A percentile compares a stretch with the other conserved stretches of the same genome.
Evolutionary conservation across 2,113 vertebrate species (phyloP).

Genomic region (Istiophorus platypterus): DNA sequence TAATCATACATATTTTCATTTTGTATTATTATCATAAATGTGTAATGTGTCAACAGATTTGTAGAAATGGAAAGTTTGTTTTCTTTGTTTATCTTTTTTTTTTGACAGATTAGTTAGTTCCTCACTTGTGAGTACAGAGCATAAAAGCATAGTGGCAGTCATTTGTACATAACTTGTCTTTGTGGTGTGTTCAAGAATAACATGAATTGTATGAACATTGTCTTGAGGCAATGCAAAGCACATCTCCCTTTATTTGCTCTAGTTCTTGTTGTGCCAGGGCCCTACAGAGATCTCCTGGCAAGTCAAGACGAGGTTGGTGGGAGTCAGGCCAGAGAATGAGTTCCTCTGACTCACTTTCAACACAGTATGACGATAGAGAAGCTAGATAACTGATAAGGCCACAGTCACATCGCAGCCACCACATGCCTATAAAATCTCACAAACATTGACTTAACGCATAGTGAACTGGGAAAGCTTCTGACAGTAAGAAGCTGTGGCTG

Average conservation of each 20-base stretch:
- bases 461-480: slow-evolving; percentile 19
- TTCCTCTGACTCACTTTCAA: slow-evolving; percentile 34
- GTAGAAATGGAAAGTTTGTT: not conserved
- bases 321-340: slow-evolving; percentile 33
- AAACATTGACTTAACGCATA: not conserved
- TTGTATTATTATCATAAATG: not conserved
- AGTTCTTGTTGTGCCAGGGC: not conserved
- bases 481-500: slow-evolving; percentile 21
- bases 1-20: not conserved
- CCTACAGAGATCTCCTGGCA: slow-evolving; percentile 5
- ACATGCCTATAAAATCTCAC: not conserved
- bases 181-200: not conserved
- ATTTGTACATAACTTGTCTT: not conserved
- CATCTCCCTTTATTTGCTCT: not conserved
- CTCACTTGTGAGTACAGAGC: not conserved
- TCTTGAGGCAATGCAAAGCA: not conserved
- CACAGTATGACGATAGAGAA: slow-evolving; percentile 1
- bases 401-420: slow-evolving; percentile 10
- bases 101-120: not conserved
- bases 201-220: not conserved
- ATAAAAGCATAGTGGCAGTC: not conserved
- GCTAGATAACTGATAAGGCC: slow-evolving; percentile 12
- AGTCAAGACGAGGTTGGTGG: not conserved
- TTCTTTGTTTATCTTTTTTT: not conserved
- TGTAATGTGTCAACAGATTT: not conserved